Percentiles rank a stretch among this genome's conserved stretches.
phyloP scores from a whole-genome alignment of 23 tunicate genomes.

The Styela plicata region DNA sequence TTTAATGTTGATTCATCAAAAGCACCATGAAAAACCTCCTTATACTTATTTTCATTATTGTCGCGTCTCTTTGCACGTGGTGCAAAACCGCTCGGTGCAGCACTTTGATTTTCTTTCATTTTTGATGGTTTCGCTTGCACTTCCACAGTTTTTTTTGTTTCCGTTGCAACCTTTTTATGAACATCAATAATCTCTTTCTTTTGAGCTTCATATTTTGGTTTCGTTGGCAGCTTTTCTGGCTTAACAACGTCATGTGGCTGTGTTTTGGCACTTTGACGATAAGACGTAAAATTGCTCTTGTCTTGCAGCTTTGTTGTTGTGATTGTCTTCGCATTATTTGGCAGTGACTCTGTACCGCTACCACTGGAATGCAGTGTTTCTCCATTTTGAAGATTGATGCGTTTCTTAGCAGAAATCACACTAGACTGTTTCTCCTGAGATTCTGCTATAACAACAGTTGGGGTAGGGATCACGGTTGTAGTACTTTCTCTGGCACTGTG shows the following conservation, averaged over 20 bases:
- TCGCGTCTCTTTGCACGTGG: background rate
- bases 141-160: background rate
- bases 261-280: background rate
- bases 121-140: background rate
- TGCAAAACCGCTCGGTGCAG: background rate
- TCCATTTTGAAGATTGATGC: constrained; percentile 6
- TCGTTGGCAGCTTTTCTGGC: background rate
- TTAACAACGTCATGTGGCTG: background rate
- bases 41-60: background rate
- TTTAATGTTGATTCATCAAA: constrained; percentile 21
- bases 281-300: constrained; percentile 8
- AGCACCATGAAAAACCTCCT: background rate
- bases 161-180: background rate
- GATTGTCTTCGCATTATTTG: background rate
- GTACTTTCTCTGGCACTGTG: constrained; percentile 1
- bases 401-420: background rate
- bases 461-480: background rate
- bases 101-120: background rate
- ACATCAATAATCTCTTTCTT: background rate
- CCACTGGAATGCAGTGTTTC: constrained; percentile 33
- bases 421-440: background rate
- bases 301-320: background rate
- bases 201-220: background rate
- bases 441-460: background rate
- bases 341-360: background rate